Conservation (phyloP, 2,888 invertebrate species). For the Xestobium rufovillosum region DNA sequence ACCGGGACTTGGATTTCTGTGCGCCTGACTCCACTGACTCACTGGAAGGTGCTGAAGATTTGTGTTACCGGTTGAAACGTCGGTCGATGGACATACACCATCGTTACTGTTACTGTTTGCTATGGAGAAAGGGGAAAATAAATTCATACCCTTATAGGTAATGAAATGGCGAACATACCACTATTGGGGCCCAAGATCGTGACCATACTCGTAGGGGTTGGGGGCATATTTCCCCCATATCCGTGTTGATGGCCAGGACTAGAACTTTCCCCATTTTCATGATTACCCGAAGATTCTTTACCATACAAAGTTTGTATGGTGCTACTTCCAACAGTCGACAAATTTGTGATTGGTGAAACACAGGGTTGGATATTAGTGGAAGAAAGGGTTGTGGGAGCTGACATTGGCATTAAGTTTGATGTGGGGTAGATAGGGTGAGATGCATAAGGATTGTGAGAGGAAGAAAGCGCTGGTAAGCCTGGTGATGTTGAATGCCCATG, state of each 20-base stretch:
- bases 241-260: constrained; percentile 22
- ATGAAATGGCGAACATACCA: constrained; percentile 23
- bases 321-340: constrained; percentile 3
- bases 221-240: constrained; percentile 37
- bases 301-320: constrained; percentile 16
- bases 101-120: constrained; percentile 37
- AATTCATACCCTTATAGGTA: background rate
- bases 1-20: too few relatives aligned
- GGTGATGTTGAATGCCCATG: constrained; percentile 41
- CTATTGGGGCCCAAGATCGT: constrained; percentile 47
- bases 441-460: constrained; percentile 33
- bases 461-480: constrained; percentile 25
- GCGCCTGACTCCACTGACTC: too few relatives aligned
- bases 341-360: constrained; percentile 41
- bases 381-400: constrained; percentile 11
- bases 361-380: constrained; percentile 30
- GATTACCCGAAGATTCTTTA: constrained; percentile 12
- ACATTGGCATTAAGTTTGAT: constrained; percentile 36
- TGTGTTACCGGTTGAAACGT: constrained; percentile 38
- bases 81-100: constrained; percentile 36
- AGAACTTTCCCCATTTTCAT: constrained; percentile 22
- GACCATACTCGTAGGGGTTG: constrained; percentile 43
- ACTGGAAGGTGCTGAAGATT: constrained; percentile 44
- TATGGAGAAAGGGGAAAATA: constrained; percentile 17
- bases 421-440: constrained; percentile 39